Evolutionary conservation across 2,113 vertebrate species (phyloP), one percentile per base, ranked within the genome.

Genomic region (Plotosus lineatus): DNA sequence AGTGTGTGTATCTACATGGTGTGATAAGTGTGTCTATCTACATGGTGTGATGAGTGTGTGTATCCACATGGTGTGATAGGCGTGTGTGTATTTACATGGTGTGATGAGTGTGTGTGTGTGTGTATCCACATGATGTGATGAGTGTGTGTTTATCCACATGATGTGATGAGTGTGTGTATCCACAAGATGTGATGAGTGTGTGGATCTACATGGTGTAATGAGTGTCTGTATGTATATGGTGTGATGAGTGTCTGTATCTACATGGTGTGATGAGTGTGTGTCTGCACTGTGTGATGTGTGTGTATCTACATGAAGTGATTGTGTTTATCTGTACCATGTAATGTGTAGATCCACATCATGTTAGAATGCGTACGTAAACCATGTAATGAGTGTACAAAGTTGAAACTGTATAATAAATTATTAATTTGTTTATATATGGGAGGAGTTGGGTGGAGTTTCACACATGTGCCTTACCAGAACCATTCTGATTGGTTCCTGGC

Each of bases 391-490:
- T 31, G 21, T 31, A 11, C 42, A 50, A 5, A n/a, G n/a, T n/a
- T n/a, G n/a, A n/a, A n/a, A n/a, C n/a, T 72, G 28, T 19, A 48
- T 71, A 31, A 48, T 71, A 50, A 72, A 19, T 72, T 14, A 72
- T 26, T 46, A 12, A n/a, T 66, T 56, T 77, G 28, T 77, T 69
- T 38, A 60, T 55, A 2, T 65, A 48, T 51, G 69, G 69, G 42
- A 60, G 55, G 75, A 72, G 55, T 55, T 61, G 36, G 66, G 81
- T 14, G 48, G 71, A 83, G 71, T 73, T 42, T 75, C 72, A 60
- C 78, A 77, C 63, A 63, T 46, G 83, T 82, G 75, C 75, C 80
- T 85, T 82, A 75, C 31, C 26, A 55, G 21, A 82, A 23, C 26
- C 28, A 15, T 78, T 82, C 51, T 79, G 71, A 79, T 63, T 48